Evolutionary conservation across 2,888 invertebrate species (phyloP), one percentile per base, ranked within the genome.

Genomic region (Erpobdella octoculata): DNA sequence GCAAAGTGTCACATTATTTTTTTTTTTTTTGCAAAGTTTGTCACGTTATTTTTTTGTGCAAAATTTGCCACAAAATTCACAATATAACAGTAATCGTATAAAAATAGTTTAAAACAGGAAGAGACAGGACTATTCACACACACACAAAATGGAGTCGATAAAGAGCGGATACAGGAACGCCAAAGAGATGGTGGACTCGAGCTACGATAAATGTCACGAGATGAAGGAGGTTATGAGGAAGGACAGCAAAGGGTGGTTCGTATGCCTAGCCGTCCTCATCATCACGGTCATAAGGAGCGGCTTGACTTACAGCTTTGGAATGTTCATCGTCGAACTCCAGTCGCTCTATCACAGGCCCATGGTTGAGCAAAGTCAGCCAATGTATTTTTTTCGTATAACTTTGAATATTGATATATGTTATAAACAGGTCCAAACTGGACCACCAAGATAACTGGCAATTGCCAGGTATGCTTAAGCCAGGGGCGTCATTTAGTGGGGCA

Each of bases 301-400:
- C 41, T 75, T 78, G 70, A 78, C 78, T 31, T 78, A 78, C 76
- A 78, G 78, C 71, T 78, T 78, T 71, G 78, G 78, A 21, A 72
- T 78, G 70, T 77, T 78, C 71, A 75, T 78, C n/a, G 78, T 78
- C 9, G 48, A 76, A 59, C 74, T 78, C 37, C 72, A 78, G 71
- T 71, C 70, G 5, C 46, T 68, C 33, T 78, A 75, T 72, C 72
- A 78, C 48, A 62, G 72, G 2, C 69, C 77, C 2, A 72, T 78
- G 74, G 77, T 78, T 9, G 78, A 78, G 69, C 77, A 78, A 71
- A 77, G 78, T 78, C 71, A 78, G 78, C 72, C 31, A 9, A n/a
- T n/a, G n/a, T n/a, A n/a, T n/a, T n/a, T n/a, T n/a, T n/a, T n/a
- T n/a, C n/a, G n/a, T n/a, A n/a, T n/a, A n/a, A n/a, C n/a, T n/a